Conservation (phyloP, 2,797 vertebrate genomes). For the Anabacerthia variegaticeps region DNA sequence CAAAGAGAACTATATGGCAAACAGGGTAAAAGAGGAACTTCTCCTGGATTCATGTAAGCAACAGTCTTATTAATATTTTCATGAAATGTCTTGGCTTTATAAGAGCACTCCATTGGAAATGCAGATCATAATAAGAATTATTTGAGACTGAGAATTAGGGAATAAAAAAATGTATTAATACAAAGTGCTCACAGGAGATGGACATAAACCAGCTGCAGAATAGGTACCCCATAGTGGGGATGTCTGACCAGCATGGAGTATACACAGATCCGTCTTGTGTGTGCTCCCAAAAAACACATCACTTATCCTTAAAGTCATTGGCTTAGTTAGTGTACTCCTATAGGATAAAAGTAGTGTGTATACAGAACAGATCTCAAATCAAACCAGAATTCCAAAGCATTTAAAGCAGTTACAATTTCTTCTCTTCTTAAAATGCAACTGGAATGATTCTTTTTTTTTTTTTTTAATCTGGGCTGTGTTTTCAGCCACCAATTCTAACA, state of each 20-base stretch:
- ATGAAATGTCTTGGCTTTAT: background rate
- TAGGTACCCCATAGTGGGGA: too few species aligned
- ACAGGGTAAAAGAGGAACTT: background rate
- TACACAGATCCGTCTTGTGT: rapidly evolving
- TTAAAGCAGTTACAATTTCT: background rate
- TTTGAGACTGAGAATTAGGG: background rate
- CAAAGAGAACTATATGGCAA: background rate
- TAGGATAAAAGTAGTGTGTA: background rate
- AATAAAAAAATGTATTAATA: background rate
- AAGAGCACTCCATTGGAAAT: background rate
- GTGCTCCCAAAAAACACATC: background rate
- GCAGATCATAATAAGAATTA: background rate
- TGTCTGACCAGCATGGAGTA: background rate
- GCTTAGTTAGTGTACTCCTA: background rate
- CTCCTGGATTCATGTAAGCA: background rate
- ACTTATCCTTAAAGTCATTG: background rate
- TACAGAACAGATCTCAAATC: background rate
- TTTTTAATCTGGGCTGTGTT: background rate
- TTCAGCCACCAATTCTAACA: background rate
- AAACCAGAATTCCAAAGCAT: background rate
- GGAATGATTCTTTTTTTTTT: background rate
- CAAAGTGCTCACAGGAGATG: background rate
- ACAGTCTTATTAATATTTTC: background rate
- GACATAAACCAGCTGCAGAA: background rate
- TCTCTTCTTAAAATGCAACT: background rate